phyloP scores from a whole-genome alignment of 1,140 invertebrate species.

The Listronotus bonariensis region DNA sequence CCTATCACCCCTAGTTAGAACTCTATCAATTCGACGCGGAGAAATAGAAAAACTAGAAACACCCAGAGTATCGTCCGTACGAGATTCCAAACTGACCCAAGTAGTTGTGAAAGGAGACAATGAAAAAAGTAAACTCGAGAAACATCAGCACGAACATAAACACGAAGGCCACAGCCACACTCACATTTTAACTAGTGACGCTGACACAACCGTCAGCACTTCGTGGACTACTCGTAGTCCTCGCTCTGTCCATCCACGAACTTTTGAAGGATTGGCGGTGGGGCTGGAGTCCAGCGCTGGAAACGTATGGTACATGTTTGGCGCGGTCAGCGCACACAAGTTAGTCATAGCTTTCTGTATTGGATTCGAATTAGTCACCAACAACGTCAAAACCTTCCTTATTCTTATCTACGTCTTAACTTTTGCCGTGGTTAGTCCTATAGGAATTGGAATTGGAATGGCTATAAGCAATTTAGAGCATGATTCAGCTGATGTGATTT shows the following conservation, averaged over 20 bases:
- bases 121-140: slow-evolving; percentile 1
- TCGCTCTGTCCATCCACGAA: slow-evolving; percentile 88
- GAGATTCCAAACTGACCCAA: slow-evolving; percentile 22
- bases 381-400: slow-evolving; percentile 48
- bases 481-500: slow-evolving; percentile 42
- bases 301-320: slow-evolving; percentile 69
- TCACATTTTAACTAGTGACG: slow-evolving; percentile 56
- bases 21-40: slow-evolving; percentile 48
- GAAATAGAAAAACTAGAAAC: slow-evolving; percentile 31
- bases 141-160: slow-evolving; percentile 28
- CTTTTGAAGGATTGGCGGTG: slow-evolving; percentile 91
- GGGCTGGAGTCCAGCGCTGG: slow-evolving; percentile 73
- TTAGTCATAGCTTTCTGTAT: slow-evolving; percentile 64
- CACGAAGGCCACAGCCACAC: slow-evolving; percentile 41
- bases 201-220: slow-evolving; percentile 69
- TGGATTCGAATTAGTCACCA: slow-evolving; percentile 58
- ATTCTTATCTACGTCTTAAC: slow-evolving; percentile 58
- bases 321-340: slow-evolving; percentile 64
- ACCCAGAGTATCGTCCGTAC: background rate
- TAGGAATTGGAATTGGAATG: slow-evolving; percentile 62
- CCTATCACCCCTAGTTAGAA: slow-evolving; percentile 38
- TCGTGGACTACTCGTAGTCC: slow-evolving; percentile 76
- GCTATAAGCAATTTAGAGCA: slow-evolving; percentile 43
- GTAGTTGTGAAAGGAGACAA: background rate
- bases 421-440: slow-evolving; percentile 61